Evolutionary conservation across 2,113 vertebrate species (phyloP).

Genomic region (Callospermophilus lateralis): DNA sequence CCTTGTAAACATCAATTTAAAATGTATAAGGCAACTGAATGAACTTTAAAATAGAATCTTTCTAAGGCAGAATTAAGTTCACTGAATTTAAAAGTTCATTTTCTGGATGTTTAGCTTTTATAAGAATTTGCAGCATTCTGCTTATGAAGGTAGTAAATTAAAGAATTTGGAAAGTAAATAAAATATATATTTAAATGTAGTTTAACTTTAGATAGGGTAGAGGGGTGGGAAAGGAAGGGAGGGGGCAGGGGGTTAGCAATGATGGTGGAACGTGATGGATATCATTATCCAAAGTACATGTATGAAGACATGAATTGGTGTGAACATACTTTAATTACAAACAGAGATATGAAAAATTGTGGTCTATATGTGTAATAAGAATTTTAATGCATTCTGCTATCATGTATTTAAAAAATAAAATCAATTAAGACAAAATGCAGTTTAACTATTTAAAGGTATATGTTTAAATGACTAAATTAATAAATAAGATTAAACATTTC

Average conservation of each 20-base stretch:
- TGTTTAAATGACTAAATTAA: background rate
- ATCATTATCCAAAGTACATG: too few relatives aligned
- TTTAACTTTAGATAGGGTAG: background rate
- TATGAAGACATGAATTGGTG: too few relatives aligned
- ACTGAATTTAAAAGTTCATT: conserved; percentile 23
- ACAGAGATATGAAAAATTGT: too few relatives aligned
- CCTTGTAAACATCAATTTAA: background rate
- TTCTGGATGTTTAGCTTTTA: background rate
- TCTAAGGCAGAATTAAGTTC: background rate
- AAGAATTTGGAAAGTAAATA: background rate
- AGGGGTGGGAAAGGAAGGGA: too few relatives aligned
- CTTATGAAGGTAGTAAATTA: background rate
- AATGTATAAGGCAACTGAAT: background rate
- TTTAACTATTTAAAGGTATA: background rate
- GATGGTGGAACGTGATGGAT: too few relatives aligned
- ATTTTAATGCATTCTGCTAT: too few relatives aligned
- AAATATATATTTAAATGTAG: background rate
- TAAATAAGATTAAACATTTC: background rate
- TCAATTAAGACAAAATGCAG: background rate
- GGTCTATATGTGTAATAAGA: too few relatives aligned
- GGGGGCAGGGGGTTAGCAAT: too few relatives aligned
- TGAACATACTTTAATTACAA: too few relatives aligned
- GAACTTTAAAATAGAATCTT: background rate
- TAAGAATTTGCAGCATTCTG: background rate
- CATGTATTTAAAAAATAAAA: too few relatives aligned